phyloP scores from a whole-genome alignment of 2,888 invertebrate species.

The Cheilosia impressa region DNA sequence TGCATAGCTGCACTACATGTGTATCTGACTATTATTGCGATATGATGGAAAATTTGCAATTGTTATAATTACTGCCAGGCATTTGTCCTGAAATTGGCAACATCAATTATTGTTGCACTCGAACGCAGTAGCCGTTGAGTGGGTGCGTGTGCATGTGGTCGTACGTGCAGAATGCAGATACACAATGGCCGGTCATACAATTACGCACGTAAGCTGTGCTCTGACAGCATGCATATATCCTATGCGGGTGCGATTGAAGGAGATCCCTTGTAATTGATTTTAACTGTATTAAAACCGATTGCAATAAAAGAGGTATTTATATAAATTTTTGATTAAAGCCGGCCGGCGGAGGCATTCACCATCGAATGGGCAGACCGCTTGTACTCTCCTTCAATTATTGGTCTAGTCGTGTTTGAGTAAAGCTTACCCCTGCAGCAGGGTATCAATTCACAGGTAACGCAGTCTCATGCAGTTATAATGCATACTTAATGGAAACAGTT shows the following conservation, averaged over 20 bases:
- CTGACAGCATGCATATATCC: background rate
- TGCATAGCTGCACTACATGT: constrained; percentile 4
- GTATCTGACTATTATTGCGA: constrained; percentile 55
- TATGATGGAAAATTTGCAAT: constrained; percentile 73
- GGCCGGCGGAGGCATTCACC: constrained; percentile 11
- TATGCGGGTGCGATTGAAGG: constrained; percentile 31
- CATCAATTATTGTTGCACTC: constrained; percentile 64
- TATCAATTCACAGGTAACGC: background rate
- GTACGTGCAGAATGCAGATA: background rate
- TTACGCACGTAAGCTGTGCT: constrained; percentile 20
- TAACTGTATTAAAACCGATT: constrained; percentile 71
- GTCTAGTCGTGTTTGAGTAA: background rate
- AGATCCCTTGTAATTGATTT: constrained; percentile 67
- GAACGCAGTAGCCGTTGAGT: constrained; percentile 25
- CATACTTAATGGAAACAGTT: too few species aligned
- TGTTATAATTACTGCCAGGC: constrained; percentile 72
- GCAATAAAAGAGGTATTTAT: constrained; percentile 51
- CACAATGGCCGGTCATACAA: constrained; percentile 24
- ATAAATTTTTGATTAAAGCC: constrained; percentile 43
- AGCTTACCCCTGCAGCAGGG: background rate
- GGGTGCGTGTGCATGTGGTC: background rate
- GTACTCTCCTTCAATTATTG: background rate
- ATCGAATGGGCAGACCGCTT: background rate
- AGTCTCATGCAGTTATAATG: too few species aligned
- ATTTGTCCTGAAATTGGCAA: constrained; percentile 70